Conservation (phyloP, 2,113 vertebrate genomes). For the Menura novaehollandiae region DNA sequence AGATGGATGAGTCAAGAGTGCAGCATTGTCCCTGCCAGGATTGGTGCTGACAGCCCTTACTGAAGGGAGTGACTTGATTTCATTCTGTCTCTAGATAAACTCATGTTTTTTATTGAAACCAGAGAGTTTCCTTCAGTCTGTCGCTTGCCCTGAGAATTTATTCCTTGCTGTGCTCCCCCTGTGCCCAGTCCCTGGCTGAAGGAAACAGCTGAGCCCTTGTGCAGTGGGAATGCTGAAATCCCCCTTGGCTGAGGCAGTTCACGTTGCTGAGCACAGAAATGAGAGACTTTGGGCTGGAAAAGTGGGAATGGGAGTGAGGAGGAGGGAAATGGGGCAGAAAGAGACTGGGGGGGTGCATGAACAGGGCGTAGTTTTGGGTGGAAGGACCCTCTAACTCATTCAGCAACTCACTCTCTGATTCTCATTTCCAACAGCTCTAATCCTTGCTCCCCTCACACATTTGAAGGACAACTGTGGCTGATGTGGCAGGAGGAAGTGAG, state of each 20-base stretch:
- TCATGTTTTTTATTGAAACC: neutral
- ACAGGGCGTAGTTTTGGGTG: neutral
- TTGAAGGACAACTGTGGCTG: slow-evolving; percentile 29
- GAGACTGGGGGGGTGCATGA: neutral
- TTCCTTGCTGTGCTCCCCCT: neutral
- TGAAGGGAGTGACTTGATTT: neutral
- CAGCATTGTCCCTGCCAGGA: neutral
- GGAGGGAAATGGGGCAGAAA: neutral
- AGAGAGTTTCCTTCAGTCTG: neutral
- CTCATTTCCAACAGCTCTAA: slow-evolving; percentile 2
- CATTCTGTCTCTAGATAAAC: neutral
- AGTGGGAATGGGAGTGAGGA: neutral
- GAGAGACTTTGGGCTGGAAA: neutral
- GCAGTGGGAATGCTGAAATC: neutral
- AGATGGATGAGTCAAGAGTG: neutral
- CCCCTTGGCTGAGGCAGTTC: neutral
- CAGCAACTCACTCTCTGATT: neutral
- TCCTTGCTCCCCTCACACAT: neutral
- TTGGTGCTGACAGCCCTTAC: neutral
- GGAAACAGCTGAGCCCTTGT: neutral
- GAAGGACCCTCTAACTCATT: neutral
- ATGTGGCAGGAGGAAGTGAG: neutral
- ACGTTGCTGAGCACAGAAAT: neutral
- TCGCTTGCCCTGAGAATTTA: neutral
- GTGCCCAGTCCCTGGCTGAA: neutral